These are phyloP conservation scores for Diploscapter pachys DNA, from an alignment of 1,140 invertebrate species.

Conservation along the genomic window DNA sequence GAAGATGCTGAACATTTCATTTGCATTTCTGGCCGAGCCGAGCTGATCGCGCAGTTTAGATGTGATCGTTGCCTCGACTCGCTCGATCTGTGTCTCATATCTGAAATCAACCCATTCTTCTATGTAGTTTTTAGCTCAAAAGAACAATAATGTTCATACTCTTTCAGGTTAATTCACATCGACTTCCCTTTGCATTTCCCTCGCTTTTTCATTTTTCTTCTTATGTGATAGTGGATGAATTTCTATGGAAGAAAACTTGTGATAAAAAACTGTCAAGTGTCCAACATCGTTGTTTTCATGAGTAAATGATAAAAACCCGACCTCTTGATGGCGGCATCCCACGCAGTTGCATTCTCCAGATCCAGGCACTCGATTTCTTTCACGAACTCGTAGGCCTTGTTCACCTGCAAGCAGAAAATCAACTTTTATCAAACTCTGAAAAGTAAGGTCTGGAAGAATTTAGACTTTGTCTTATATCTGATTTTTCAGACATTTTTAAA, in stretches of 20 bases:
- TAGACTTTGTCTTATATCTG: too few species aligned
- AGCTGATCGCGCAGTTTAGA: conserved; percentile 91
- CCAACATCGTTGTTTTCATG: neutral
- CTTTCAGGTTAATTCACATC: too few species aligned
- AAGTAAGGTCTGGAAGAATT: too few species aligned
- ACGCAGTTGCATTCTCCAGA: conserved; percentile 91
- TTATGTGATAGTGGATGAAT: too few species aligned
- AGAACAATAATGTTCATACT: too few species aligned
- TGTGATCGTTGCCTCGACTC: conserved; percentile 93
- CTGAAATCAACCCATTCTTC: neutral
- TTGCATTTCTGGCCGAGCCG: conserved; percentile 95
- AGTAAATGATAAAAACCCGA: neutral
- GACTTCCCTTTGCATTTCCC: too few species aligned
- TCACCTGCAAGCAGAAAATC: conserved; percentile 70
- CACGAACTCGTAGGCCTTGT: conserved; percentile 94
- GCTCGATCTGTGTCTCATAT: conserved; percentile 94
- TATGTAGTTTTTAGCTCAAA: too few species aligned
- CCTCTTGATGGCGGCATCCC: conserved; percentile 88
- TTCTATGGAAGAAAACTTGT: too few species aligned
- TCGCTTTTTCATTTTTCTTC: too few species aligned
- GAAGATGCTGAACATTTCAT: conserved; percentile 99
- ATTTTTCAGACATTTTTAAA: too few species aligned
- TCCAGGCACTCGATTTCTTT: conserved; percentile 98
- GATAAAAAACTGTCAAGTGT: too few species aligned
- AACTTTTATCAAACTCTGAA: too few species aligned